Evolutionary conservation across 2,888 invertebrate species (phyloP), one percentile per base, ranked within the genome.

Genomic region (Gari tellinella): DNA sequence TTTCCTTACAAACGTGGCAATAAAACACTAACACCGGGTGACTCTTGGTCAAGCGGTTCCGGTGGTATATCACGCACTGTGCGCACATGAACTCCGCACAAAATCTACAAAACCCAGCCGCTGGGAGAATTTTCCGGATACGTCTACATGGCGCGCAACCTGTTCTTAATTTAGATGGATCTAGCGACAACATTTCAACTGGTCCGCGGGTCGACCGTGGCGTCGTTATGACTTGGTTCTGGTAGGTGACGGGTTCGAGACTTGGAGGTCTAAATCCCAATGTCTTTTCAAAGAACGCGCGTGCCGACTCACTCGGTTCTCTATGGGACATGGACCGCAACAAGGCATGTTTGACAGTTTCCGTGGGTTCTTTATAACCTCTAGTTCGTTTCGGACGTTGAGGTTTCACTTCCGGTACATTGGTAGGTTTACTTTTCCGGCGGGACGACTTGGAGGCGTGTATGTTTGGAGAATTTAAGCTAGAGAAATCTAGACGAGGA

Each of bases 1-100:
- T 65, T 37, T 69, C 62, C 43, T 74, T 69, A 52, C 74, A 74
- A 14, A 57, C 53, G n/a, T 69, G 53, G 26, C 74, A 74, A 38
- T 57, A 57, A 43, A 74, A 74, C 31, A 74, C 69, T 12, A 74
- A 31, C 14, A 74, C 57, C 7, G 69, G 61, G 46, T 74, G 74
- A 14, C 51, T 48, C 15, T 53, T 64, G n/a, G 74, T 74, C 15
- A 74, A 26, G 8, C 52, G 38, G 2, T 60, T 52, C 8, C 57
- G 41, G 31, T 74, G 74, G 17, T 61, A 49, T 12, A 57, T 19
- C 7, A 74, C 51, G 37, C 74, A 74, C 10, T 52, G 43, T 2
- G 61, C 61, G 31, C 74, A 74, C 19, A 74, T 23, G 43, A 48
- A 74, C 21, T 74, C 69, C 17, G 64, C 64, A 31, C 74, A 74